Evolutionary conservation across 2,113 vertebrate species (phyloP), one percentile per base, ranked within the genome.

Genomic region (Corythornis cristatus): DNA sequence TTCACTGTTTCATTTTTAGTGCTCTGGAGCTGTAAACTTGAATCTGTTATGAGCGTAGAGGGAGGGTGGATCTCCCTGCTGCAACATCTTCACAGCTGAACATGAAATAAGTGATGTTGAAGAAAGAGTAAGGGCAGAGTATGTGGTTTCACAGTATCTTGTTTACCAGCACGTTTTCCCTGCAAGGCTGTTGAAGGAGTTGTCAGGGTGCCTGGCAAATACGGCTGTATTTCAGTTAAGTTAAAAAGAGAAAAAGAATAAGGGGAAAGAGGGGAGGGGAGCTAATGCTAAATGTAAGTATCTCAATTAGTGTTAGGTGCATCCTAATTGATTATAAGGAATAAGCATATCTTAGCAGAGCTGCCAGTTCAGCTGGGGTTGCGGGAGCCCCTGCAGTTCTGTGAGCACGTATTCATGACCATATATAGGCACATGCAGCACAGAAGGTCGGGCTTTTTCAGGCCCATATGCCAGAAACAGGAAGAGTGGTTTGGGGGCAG

Each of bases 381-480:
- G 71, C 2, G 0, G 28, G 40, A 88, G 83, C 57, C 50, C 37
- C 57, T 40, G 68, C 62, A 1, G 16, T 50, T 46, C 25, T 37
- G 71, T 9, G 60, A 75, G 96, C 92, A 13, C 68, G 29, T 95
- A 68, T 93, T 97, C 57, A 88, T 98, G 95, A 91, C 98, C 98
- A 96, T 98, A 98, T 98, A 98, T 98, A 98, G 98, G 86, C 80
- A 96, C 88, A 23, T 8, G 84, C 48, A 73, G 90, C 22, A 6
- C 92, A 54, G 82, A 93, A 86, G 93, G 86, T 93, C 60, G 43
- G 42, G 17, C 66, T 82, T 37, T 83, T 84, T 70, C 88, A 51
- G 94, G 96, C 89, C 74, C 82, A 79, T 94, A 94, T 93, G 96
- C 95, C 95, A 72, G 48, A 22, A 97, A 97, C 97, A 97, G 98